Evolutionary conservation across 2,113 vertebrate genomes (phyloP).

Genomic region (Ceyx margarethae): DNA sequence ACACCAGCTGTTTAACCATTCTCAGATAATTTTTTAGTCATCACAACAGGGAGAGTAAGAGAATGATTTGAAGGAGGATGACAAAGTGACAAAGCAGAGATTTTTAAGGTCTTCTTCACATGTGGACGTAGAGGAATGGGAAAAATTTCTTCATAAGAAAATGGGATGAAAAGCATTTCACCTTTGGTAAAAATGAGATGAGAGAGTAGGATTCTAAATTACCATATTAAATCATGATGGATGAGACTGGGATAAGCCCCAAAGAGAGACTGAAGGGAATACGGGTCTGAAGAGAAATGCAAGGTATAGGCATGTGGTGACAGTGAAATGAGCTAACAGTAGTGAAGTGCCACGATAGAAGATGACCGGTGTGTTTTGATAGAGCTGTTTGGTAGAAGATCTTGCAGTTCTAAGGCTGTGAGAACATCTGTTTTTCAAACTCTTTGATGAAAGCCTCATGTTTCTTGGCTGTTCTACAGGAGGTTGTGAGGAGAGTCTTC

Average conservation of each 20-base stretch:
- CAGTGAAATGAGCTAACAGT: slow-evolving; percentile 1
- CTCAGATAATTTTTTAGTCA: slow-evolving; percentile 11
- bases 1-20: slow-evolving; percentile 37
- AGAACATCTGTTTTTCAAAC: not conserved
- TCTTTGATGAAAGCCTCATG: not conserved
- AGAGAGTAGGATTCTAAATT: not conserved
- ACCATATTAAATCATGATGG: not conserved
- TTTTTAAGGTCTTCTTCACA: not conserved
- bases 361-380: slow-evolving; percentile 8
- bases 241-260: not conserved
- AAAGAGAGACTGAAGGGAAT: not conserved
- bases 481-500: not conserved
- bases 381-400: slow-evolving; percentile 17
- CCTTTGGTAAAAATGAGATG: not conserved
- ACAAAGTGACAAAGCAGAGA: not conserved
- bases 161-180: not conserved
- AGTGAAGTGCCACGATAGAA: slow-evolving; percentile 17
- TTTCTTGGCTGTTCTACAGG: not conserved
- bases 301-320: not conserved
- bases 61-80: not conserved
- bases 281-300: slow-evolving; percentile 7
- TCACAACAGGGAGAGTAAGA: not conserved
- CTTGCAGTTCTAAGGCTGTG: slow-evolving; percentile 3
- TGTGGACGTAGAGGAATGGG: not conserved
- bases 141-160: not conserved